Base-by-base conservation (phyloP, 2,888 invertebrate species). In the Conistra vaccinii region DNA sequence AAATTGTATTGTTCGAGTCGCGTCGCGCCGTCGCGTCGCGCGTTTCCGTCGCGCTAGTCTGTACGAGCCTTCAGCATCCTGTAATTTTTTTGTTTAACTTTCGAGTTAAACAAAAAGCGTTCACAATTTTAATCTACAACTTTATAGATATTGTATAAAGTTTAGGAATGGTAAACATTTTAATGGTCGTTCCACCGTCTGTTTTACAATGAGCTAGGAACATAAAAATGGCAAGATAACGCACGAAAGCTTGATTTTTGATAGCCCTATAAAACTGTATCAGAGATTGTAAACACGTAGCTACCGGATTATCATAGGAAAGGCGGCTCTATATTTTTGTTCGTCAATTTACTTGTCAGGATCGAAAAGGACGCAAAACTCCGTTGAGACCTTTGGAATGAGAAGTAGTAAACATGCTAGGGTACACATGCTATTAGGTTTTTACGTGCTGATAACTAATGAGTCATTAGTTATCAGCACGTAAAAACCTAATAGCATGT, bases 171-270 rank as follows among this genome's bases (percentile, higher is more conserved):
- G 29, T 75, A 66, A 83, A 73, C 55, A 73, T 71, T 73, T 75
- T 69, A 69, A 73, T 65, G 42, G 39, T 42, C 73, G 51, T 74
- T 78, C 35, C 53, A 70, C 60, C 35, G 57, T 83, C 72, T 65
- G 80, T 84, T 76, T 74, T 60, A 69, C 80, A 80, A 79, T 76
- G 53, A 78, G 73, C 57, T 76, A 69, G 66, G 63, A 66, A 68
- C 81, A 84, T 85, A 67, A 84, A 77, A 74, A 61, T 80, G 68
- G 73, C 65, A 62, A 84, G 84, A 86, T 86, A 86, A 84, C 71
- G 85, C 85, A 84, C 85, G 87, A 55, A 69, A 69, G 53, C 73
- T 77, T 69, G 48, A 77, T 69, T 80, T 80, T 85, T 86, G 81
- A 84, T 84, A 69, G 87, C 62, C 66, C 81, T 57, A 85, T 85